A percentile compares a stretch with the other conserved stretches of the same genome.
These are phyloP conservation scores for Xiphorhynchus elegans DNA, from an alignment of 2,113 vertebrate species.

Conservation along the genomic window DNA sequence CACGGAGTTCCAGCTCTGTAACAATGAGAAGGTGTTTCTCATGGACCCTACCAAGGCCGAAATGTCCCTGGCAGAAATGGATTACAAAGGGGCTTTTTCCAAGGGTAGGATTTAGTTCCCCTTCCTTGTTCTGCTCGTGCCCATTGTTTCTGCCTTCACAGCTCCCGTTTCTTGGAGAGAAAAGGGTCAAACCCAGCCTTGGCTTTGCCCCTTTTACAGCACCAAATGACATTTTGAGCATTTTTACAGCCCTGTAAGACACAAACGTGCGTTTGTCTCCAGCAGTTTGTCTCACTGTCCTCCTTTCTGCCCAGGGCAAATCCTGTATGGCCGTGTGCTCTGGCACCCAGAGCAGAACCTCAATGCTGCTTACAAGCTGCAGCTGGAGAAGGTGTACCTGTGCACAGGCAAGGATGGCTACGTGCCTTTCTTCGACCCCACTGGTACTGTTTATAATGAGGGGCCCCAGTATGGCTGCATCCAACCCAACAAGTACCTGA, in stretches of 20 bases:
- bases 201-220: not conserved
- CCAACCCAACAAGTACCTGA: constrained; percentile 93
- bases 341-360: constrained; percentile 98
- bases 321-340: constrained; percentile 90
- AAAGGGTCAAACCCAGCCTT: not conserved
- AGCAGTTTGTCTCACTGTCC: not conserved
- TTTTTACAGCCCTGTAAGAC: not conserved
- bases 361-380: constrained; percentile 90
- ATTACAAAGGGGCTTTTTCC: constrained; percentile 98
- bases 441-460: constrained; percentile 93
- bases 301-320: constrained; percentile 83
- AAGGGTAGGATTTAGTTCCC: constrained; percentile 81
- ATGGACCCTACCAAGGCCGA: constrained; percentile 89
- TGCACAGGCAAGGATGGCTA: constrained; percentile 94
- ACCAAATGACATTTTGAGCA: not conserved
- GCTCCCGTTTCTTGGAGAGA: not conserved
- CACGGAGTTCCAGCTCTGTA: constrained; percentile 97
- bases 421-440: constrained; percentile 97
- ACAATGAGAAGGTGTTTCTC: constrained; percentile 95
- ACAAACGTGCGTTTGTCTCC: fast-evolving
- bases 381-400: constrained; percentile 96
- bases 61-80: constrained; percentile 95
- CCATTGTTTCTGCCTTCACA: not conserved
- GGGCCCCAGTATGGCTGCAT: constrained; percentile 97
- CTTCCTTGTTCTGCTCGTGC: not conserved